Evolutionary conservation across 2,888 invertebrate genomes (phyloP), one percentile per base, ranked within the genome.

Genomic region (Sinhomidia bicolor): DNA sequence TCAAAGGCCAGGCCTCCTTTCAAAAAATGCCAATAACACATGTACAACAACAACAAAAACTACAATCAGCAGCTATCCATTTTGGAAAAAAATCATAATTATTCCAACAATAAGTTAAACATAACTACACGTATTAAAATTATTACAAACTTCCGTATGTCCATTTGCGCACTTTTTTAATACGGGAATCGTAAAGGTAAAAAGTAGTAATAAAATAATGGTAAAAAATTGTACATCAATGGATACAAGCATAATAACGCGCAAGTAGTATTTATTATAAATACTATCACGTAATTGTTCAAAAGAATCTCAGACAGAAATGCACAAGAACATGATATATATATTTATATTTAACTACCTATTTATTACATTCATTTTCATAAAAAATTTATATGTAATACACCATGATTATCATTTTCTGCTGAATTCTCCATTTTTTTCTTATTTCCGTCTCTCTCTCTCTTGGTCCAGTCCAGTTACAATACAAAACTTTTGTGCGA

Each of bases 401-500:
- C 17, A 47, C 32, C 32, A 76, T 54, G 20, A 74, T 74, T 36
- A 71, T 71, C 44, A 74, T 76, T 76, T 68, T 76, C 76, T 54
- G 74, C n/a, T 74, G 26, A 51, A 51, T 76, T 76, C 9, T 76
- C n/a, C 51, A 76, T 76, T 54, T 47, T 71, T 74, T 36, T 68
- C 68, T 68, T 47, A 10, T 17, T 36, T 36, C 41, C 20, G 10
- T 14, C 44, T 47, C 47, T 10, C 41, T 44, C 26, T 47, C 26
- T 29, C 51, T 76, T 76, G 54, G 76, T 76, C 76, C 76, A 76
- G 76, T 76, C 32, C n/a, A 17, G 74, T 74, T 47, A 74, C 47
- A 12, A 71, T 7, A 17, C 7, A 36, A 36, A 36, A n/a, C n/a
- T 32, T 36, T 17, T 0, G 29, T 23, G n/a, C 32, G 20, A 3